Conservation (phyloP, 2,113 vertebrate species). For the Ursus arctos region DNA sequence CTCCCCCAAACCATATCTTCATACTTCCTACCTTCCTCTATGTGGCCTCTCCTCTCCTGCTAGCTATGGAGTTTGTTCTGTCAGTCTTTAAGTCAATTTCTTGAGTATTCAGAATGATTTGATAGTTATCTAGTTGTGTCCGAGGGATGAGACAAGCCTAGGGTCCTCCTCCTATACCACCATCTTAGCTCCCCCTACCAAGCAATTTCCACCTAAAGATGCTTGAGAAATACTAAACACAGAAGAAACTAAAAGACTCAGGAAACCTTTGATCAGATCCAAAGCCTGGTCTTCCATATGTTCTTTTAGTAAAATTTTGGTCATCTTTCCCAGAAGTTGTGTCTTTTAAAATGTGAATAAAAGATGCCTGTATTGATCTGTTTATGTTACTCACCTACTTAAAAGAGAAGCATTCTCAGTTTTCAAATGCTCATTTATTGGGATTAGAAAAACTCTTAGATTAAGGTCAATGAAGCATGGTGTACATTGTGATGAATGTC, state of each 20-base stretch:
- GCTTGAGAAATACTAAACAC: background rate
- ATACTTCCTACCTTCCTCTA: background rate
- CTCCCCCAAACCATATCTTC: background rate
- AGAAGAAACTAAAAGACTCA: background rate
- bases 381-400: background rate
- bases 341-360: background rate
- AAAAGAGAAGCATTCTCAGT: background rate
- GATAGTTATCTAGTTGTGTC: background rate
- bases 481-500: background rate
- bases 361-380: background rate
- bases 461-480: background rate
- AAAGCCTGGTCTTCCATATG: background rate
- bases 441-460: background rate
- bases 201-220: background rate
- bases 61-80: background rate
- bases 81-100: background rate
- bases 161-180: background rate
- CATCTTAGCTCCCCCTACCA: background rate
- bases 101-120: background rate
- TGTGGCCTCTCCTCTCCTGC: background rate
- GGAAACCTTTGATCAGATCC: background rate
- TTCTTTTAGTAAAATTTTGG: background rate
- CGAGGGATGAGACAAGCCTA: background rate
- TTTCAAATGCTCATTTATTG: background rate
- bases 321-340: background rate